phyloP scores from a whole-genome alignment of 2,113 vertebrate species.

The Apistogramma diplotaenia region DNA sequence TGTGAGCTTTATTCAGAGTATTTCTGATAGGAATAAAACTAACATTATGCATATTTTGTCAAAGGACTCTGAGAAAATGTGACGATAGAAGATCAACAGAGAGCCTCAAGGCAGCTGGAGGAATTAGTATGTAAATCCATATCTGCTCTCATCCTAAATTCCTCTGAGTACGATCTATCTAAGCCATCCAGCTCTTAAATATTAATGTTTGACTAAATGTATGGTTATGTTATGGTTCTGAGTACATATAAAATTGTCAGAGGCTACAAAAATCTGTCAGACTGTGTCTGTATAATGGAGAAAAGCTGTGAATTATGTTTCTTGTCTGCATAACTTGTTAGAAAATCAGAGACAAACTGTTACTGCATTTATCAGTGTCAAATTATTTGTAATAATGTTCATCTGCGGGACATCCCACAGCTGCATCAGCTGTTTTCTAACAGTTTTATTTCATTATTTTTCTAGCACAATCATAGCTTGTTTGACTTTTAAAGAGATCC shows the following conservation, averaged over 20 bases:
- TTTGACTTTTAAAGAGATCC: slow-evolving; percentile 28
- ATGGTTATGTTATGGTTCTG: not conserved
- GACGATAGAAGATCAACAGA: slow-evolving; percentile 30
- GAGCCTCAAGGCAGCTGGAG: slow-evolving; percentile 19
- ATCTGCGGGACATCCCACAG: not conserved
- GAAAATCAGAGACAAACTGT: not conserved
- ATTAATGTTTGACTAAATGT: not conserved
- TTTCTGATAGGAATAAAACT: not conserved
- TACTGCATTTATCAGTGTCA: slow-evolving; percentile 48
- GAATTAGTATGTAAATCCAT: slow-evolving; percentile 43
- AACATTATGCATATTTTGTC: slow-evolving; percentile 20
- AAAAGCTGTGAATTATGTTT: not conserved
- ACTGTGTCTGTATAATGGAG: not conserved
- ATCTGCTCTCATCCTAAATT: slow-evolving; percentile 6
- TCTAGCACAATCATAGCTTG: slow-evolving; percentile 18
- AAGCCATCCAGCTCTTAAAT: slow-evolving; percentile 2
- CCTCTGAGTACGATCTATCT: not conserved
- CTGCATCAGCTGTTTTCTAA: slow-evolving; percentile 30
- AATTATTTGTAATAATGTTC: slow-evolving; percentile 44
- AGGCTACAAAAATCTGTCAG: not conserved
- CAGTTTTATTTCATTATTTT: not conserved
- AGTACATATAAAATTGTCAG: not conserved
- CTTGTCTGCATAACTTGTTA: slow-evolving; percentile 11
- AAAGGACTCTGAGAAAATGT: not conserved
- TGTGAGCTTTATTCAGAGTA: slow-evolving; percentile 8